Conservation (phyloP, 2,113 vertebrate genomes). For the Vimba vimba region DNA sequence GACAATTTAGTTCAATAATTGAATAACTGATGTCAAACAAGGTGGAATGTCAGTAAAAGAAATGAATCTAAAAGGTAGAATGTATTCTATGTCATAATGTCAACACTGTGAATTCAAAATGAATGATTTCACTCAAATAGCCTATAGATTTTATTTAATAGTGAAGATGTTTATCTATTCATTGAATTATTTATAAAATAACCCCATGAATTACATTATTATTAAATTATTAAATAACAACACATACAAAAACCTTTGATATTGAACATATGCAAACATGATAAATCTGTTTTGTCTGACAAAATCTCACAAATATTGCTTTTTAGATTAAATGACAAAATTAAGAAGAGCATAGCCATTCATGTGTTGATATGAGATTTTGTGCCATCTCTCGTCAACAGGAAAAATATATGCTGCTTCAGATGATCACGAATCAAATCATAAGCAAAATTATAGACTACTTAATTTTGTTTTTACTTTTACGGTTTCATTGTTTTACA, state of each 20-base stretch:
- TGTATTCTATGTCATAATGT: not conserved
- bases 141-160: not conserved
- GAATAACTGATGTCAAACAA: no score
- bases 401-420: no score
- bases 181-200: not conserved
- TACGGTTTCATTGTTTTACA: not conserved
- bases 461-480: not conserved
- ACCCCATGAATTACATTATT: not conserved
- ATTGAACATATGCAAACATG: no score
- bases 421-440: no score
- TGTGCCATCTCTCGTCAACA: not conserved
- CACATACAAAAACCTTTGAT: not conserved
- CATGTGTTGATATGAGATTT: not conserved
- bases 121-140: not conserved
- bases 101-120: not conserved
- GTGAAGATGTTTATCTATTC: not conserved
- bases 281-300: not conserved
- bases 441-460: not conserved
- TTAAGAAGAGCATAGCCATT: no score
- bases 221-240: not conserved
- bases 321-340: no score
- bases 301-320: not conserved
- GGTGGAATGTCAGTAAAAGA: no score
- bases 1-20: no score
- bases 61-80: no score